phyloP scores from a whole-genome alignment of 2,888 invertebrate species.

The Apoda limacodes region DNA sequence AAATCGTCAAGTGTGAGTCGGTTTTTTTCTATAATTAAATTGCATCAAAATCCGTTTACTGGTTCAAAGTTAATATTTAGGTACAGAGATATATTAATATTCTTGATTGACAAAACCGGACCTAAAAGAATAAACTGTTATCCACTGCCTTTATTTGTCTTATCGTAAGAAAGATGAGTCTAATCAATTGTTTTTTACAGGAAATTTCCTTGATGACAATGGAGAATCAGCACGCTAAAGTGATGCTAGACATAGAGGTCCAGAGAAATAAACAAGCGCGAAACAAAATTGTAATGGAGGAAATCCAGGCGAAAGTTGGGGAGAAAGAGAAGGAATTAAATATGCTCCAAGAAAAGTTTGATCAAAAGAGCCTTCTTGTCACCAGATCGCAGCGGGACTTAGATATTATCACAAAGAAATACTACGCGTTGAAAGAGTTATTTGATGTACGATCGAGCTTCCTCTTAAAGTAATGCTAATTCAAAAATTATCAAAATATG shows the following conservation, averaged over 20 bases:
- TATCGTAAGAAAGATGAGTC: background rate
- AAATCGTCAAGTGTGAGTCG: too few relatives aligned
- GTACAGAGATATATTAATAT: too few relatives aligned
- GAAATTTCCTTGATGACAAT: conserved; percentile 64
- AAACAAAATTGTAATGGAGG: conserved; percentile 40
- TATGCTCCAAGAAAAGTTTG: conserved; percentile 37
- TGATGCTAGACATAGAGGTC: conserved; percentile 70
- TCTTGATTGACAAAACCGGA: too few relatives aligned
- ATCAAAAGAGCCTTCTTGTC: conserved; percentile 34
- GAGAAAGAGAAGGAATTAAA: conserved; percentile 46
- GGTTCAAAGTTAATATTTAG: too few relatives aligned
- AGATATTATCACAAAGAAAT: conserved; percentile 48
- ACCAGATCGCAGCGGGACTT: conserved; percentile 51
- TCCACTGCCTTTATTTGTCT: too few relatives aligned
- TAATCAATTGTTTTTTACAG: conserved; percentile 24
- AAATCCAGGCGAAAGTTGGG: conserved; percentile 32
- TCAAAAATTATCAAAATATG: too few relatives aligned
- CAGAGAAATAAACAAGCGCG: conserved; percentile 46
- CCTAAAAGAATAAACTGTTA: too few relatives aligned
- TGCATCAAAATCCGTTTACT: too few relatives aligned
- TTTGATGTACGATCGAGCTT: conserved; percentile 54
- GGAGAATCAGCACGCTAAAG: conserved; percentile 71
- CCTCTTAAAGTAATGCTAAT: too few relatives aligned
- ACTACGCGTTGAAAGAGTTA: conserved; percentile 37
- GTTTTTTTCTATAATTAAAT: too few relatives aligned